Percentiles rank a stretch among this genome's conserved stretches.
phyloP scores from a whole-genome alignment of 1,140 invertebrate genomes.

The Ladona fulva region DNA sequence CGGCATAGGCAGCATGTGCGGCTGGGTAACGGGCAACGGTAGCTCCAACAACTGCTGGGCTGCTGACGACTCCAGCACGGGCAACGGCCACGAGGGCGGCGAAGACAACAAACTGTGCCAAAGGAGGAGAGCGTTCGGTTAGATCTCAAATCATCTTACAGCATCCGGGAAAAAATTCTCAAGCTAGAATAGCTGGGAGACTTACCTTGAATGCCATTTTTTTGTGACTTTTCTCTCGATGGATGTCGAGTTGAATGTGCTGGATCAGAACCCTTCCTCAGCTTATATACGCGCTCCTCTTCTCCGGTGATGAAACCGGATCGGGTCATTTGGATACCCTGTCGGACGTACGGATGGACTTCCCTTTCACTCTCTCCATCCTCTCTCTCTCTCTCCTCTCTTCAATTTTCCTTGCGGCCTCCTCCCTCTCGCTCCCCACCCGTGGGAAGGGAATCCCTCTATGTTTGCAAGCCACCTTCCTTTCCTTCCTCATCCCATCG shows the following conservation, averaged over 20 bases:
- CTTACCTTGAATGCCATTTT: slow-evolving; percentile 1
- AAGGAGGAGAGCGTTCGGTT: background rate
- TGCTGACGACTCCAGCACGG: slow-evolving; percentile 17
- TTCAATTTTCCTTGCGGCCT: background rate
- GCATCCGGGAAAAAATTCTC: background rate
- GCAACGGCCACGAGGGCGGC: slow-evolving; percentile 19
- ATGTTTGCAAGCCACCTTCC: background rate
- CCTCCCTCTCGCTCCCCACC: background rate
- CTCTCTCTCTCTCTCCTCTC: background rate
- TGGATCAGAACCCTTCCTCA: background rate
- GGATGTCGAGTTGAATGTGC: background rate
- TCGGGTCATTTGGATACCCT: background rate
- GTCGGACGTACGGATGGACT: background rate
- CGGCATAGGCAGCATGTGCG: slow-evolving; percentile 23
- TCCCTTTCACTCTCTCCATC: slow-evolving; percentile 5
- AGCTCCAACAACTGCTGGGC: slow-evolving; percentile 5
- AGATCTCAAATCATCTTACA: background rate
- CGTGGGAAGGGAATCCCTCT: background rate
- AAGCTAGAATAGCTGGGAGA: background rate
- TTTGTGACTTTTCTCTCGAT: background rate
- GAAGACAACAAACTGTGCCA: slow-evolving; percentile 15
- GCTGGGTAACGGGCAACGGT: slow-evolving; percentile 14
- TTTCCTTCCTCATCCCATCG: background rate
- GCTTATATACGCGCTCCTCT: slow-evolving; percentile 7
- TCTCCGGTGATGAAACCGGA: slow-evolving; percentile 7